Conservation (phyloP, 1,140 invertebrate genomes). For the Zaprionus kolodkinae region DNA sequence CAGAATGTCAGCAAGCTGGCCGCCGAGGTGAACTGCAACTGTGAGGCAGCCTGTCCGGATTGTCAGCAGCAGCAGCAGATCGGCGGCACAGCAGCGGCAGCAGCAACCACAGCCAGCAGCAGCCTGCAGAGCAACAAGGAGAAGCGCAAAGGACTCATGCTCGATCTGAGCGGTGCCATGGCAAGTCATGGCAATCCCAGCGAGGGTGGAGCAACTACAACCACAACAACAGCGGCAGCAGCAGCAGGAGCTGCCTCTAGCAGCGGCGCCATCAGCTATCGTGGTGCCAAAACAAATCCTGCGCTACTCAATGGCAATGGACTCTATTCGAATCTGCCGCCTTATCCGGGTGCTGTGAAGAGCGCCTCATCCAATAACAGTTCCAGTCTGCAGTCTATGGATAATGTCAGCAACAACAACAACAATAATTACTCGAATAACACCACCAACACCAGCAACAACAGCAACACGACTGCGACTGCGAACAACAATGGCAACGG, state of each 20-base stretch:
- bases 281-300: conserved; percentile 57
- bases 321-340: conserved; percentile 75
- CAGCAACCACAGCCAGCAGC: not conserved
- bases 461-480: conserved; percentile 57
- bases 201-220: conserved; percentile 39
- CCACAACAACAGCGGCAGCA: conserved; percentile 36
- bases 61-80: conserved; percentile 62
- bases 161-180: conserved; percentile 86
- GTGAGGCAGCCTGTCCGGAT: conserved; percentile 59
- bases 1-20: conserved; percentile 61
- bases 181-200: conserved; percentile 34
- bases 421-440: conserved; percentile 52
- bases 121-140: conserved; percentile 69
- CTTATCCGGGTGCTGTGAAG: conserved; percentile 71
- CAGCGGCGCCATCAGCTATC: conserved; percentile 47
- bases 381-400: conserved; percentile 67
- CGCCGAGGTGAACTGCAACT: conserved; percentile 69
- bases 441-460: conserved; percentile 53
- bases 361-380: conserved; percentile 76
- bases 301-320: conserved; percentile 70
- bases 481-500: conserved; percentile 74
- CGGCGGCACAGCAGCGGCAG: not conserved
- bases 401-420: conserved; percentile 75
- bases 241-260: conserved; percentile 23
- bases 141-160: conserved; percentile 86